A percentile compares a stretch with the other conserved stretches of the same genome.
phyloP scores from a whole-genome alignment of 2,113 vertebrate species.

The Macroglossus sobrinus region DNA sequence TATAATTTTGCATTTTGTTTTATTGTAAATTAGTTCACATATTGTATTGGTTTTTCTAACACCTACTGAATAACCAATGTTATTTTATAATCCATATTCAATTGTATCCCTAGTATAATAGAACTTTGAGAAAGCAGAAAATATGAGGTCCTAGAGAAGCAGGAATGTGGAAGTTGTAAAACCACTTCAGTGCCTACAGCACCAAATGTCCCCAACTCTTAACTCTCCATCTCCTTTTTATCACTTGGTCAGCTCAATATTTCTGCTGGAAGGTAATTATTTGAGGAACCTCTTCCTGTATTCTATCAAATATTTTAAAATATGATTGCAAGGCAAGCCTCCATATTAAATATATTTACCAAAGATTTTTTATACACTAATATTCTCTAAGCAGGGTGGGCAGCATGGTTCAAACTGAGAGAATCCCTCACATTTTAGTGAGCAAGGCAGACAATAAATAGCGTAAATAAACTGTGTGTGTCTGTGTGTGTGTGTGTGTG shows the following conservation, averaged over 20 bases:
- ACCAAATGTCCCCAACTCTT: not conserved
- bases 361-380: not conserved
- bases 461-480: not conserved
- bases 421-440: not conserved
- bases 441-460: not conserved
- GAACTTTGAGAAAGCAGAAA: not conserved
- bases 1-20: slow-evolving; percentile 25
- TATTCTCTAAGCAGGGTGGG: fast-evolving
- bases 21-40: not conserved
- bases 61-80: not conserved
- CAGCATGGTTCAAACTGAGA: not conserved
- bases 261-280: not conserved
- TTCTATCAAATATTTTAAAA: not conserved
- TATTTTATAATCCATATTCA: not conserved
- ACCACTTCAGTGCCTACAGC: fast-evolving
- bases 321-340: not conserved
- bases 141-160: not conserved
- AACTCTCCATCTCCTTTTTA: not conserved
- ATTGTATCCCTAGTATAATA: not conserved
- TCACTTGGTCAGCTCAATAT: not conserved
- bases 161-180: not conserved
- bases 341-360: not conserved
- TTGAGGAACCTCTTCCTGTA: not conserved
- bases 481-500: too few relatives aligned
- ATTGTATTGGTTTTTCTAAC: not conserved